These are phyloP conservation scores for Syngnathus typhle DNA, from an alignment of 2,113 vertebrate genomes.

Conservation along the genomic window DNA sequence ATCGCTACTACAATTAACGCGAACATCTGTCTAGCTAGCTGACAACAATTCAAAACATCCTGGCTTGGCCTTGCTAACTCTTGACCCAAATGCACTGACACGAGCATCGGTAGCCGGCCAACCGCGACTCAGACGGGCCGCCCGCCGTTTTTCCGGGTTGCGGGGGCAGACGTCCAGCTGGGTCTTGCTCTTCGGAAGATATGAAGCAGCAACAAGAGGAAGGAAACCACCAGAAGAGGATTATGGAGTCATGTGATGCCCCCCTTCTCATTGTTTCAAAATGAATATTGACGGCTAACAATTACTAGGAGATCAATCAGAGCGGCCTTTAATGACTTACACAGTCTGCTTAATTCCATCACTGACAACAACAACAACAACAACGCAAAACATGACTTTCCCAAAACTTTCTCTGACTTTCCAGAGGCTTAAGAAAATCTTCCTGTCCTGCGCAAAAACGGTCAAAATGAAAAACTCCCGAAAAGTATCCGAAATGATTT, in stretches of 20 bases:
- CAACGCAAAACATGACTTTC: neutral
- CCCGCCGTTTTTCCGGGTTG: conserved; percentile 29
- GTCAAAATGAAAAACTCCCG: neutral
- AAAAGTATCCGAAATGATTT: neutral
- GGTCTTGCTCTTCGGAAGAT: conserved; percentile 12
- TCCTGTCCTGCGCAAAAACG: no score
- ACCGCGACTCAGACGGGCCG: conserved; percentile 25
- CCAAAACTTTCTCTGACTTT: neutral
- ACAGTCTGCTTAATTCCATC: neutral
- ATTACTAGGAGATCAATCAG: neutral
- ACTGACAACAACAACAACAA: neutral
- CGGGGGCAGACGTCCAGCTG: conserved; percentile 31
- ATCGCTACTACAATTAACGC: neutral
- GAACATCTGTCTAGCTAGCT: conserved; percentile 15
- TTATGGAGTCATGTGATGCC: neutral
- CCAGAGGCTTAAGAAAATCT: neutral
- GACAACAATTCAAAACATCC: conserved; percentile 16
- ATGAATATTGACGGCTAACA: conserved; percentile 5
- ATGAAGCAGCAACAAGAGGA: neutral
- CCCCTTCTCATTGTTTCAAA: neutral
- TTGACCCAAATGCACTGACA: conserved; percentile 15
- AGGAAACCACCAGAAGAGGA: neutral
- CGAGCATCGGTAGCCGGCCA: conserved; percentile 36
- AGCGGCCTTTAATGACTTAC: neutral
- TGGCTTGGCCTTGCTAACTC: conserved; percentile 12